Conservation (phyloP, 1,140 invertebrate species). For the Camponotus vicinus region DNA sequence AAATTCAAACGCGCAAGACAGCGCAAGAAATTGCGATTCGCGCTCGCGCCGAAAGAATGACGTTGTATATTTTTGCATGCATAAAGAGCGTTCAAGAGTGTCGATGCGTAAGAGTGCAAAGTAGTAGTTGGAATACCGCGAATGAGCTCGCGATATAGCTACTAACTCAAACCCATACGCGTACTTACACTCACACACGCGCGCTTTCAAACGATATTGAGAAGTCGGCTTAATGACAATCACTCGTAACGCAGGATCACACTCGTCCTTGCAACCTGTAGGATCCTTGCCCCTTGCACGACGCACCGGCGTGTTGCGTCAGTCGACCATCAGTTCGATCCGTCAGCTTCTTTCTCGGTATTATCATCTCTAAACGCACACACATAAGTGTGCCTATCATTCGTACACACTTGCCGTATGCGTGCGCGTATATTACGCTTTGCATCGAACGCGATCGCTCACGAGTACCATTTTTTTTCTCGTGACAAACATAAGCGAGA, state of each 20-base stretch:
- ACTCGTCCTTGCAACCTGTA: slow-evolving; percentile 80
- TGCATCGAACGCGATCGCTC: not conserved
- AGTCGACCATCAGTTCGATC: slow-evolving; percentile 65
- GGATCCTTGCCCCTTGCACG: slow-evolving; percentile 82
- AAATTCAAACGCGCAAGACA: slow-evolving; percentile 3
- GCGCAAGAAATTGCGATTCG: slow-evolving; percentile 9
- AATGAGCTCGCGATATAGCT: not conserved
- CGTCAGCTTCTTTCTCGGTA: slow-evolving; percentile 58
- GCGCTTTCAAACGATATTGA: slow-evolving; percentile 76
- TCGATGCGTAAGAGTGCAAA: slow-evolving; percentile 52
- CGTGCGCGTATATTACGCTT: not conserved
- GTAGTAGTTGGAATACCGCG: slow-evolving; percentile 28
- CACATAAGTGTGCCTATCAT: not conserved
- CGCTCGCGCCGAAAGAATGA: slow-evolving; percentile 38
- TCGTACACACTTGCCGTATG: not conserved
- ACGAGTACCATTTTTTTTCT: not conserved
- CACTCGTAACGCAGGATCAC: slow-evolving; percentile 70
- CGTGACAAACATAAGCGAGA: slow-evolving; percentile 23
- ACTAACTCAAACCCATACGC: slow-evolving; percentile 26
- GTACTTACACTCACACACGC: not conserved
- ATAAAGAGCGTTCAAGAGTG: slow-evolving; percentile 34
- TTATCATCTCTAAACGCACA: not conserved
- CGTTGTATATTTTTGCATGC: slow-evolving; percentile 23
- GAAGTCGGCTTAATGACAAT: slow-evolving; percentile 77
- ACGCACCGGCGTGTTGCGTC: slow-evolving; percentile 71